These are phyloP conservation scores for Brachypteracias leptosomus DNA, from an alignment of 2,113 vertebrate genomes.

Conservation along the genomic window DNA sequence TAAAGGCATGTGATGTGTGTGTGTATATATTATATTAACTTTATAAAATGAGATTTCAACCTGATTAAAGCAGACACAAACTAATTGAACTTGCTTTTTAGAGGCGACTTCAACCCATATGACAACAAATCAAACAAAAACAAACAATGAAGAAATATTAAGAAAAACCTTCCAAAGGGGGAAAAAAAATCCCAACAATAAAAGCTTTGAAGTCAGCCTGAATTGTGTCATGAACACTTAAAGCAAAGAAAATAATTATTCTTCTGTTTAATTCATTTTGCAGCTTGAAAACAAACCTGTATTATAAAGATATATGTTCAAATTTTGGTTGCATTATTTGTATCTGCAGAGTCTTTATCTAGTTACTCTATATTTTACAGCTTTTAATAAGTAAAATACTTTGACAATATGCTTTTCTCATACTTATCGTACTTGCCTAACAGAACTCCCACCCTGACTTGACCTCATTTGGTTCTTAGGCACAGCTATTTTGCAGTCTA, in stretches of 20 bases:
- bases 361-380: not conserved
- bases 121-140: not conserved
- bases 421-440: not conserved
- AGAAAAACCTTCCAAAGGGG: not conserved
- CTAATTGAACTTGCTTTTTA: slow-evolving; percentile 11
- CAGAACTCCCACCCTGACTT: not conserved
- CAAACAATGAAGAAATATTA: not conserved
- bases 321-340: not conserved
- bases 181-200: not conserved
- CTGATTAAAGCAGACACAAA: not conserved
- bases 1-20: not conserved
- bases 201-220: not conserved
- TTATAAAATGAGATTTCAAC: not conserved
- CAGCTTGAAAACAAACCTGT: not conserved
- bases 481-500: not conserved
- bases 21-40: not conserved
- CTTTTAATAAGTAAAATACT: not conserved
- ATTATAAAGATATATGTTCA: not conserved
- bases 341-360: not conserved
- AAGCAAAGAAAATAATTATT: not conserved
- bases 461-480: not conserved
- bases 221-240: not conserved
- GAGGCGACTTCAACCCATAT: not conserved
- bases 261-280: not conserved
- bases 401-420: not conserved